Evolutionary conservation across 2,113 vertebrate genomes (phyloP).

Genomic region (Zootoca vivipara): DNA sequence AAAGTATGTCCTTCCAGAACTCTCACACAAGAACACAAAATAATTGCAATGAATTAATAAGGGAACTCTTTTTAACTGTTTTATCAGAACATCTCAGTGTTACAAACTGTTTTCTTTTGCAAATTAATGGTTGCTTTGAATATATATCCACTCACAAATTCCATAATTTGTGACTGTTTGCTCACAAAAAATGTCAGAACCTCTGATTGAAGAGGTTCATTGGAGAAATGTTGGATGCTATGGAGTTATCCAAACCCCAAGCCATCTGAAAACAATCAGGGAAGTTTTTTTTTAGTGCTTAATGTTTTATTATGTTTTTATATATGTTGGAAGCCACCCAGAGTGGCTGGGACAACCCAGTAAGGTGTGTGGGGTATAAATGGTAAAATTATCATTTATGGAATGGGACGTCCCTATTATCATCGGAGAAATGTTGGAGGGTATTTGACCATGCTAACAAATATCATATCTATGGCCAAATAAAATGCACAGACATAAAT

Average conservation of each 20-base stretch:
- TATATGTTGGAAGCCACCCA: too few species aligned
- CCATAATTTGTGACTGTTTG: not conserved
- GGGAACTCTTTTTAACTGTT: not conserved
- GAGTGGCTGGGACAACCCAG: too few species aligned
- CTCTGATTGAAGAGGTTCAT: not conserved
- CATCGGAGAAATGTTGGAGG: too few species aligned
- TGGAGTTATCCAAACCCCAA: too few species aligned
- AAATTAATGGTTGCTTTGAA: slow-evolving; percentile 10
- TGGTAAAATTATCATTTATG: too few species aligned
- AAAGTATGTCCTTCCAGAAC: not conserved
- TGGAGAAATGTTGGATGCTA: too few species aligned
- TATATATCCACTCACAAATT: not conserved
- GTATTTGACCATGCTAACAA: too few species aligned
- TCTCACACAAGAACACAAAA: not conserved
- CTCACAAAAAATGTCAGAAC: not conserved
- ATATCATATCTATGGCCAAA: not conserved
- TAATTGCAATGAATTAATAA: not conserved
- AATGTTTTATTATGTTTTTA: too few species aligned
- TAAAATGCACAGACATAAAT: not conserved
- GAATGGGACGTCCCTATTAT: too few species aligned
- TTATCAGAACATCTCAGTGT: not conserved
- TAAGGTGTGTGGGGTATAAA: too few species aligned
- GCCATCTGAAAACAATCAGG: too few species aligned
- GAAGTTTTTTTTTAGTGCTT: too few species aligned
- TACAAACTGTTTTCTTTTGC: not conserved